Percentiles rank a stretch among this genome's conserved stretches.
Evolutionary conservation across 2,113 vertebrate genomes (phyloP).

Genomic region (Riparia riparia): DNA sequence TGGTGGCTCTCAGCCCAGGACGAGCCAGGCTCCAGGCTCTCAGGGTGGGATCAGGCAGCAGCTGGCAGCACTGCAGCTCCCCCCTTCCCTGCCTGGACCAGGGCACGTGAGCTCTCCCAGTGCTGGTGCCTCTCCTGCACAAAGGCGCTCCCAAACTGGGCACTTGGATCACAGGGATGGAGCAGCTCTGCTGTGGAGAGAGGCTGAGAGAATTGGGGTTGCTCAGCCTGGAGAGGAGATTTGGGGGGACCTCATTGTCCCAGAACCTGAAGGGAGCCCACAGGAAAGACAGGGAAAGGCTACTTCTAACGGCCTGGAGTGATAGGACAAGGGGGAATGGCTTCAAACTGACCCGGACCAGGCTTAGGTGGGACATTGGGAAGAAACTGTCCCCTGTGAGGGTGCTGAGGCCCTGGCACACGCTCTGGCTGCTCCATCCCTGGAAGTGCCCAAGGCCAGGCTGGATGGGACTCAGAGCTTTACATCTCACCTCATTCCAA

Average conservation of each 20-base stretch:
- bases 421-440: background rate
- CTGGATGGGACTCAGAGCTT: fast-evolving
- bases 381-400: background rate
- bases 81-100: background rate
- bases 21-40: background rate
- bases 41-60: fast-evolving
- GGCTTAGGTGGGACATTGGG: background rate
- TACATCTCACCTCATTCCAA: background rate
- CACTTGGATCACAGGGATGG: background rate
- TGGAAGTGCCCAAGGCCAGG: background rate
- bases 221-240: background rate
- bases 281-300: background rate
- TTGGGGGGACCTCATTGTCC: background rate
- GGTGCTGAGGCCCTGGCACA: background rate
- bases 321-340: background rate
- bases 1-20: background rate
- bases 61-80: background rate
- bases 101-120: fast-evolving
- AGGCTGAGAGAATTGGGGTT: background rate
- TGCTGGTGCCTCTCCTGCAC: background rate
- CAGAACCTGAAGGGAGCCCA: too few species aligned
- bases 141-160: background rate
- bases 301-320: background rate
- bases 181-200: background rate
- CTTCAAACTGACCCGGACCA: background rate